Percentiles rank a stretch among this genome's conserved stretches.
Evolutionary conservation across 2,888 invertebrate species (phyloP).

Genomic region (Selenia dentaria): DNA sequence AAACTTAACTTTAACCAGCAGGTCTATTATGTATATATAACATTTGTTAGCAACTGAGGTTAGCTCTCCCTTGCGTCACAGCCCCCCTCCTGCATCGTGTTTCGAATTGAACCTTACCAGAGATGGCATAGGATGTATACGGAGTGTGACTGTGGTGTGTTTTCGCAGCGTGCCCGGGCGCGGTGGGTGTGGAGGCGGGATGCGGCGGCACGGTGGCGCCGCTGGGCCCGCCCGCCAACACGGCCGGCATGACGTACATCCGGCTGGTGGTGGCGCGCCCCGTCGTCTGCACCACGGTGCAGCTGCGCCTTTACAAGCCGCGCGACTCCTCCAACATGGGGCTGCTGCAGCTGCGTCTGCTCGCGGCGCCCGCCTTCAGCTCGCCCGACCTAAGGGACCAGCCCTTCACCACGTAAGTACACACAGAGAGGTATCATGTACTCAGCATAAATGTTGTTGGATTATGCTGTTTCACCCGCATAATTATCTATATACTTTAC

Average conservation of each 20-base stretch:
- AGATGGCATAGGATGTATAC: no score
- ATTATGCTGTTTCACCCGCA: no score
- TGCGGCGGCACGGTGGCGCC: slow-evolving; percentile 93
- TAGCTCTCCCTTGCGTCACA: no score
- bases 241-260: slow-evolving; percentile 95
- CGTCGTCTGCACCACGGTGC: slow-evolving; percentile 93
- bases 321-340: slow-evolving; percentile 96
- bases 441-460: no score
- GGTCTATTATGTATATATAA: no score
- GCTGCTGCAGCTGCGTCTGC: slow-evolving; percentile 92
- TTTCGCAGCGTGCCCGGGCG: slow-evolving; percentile 91
- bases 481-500: no score
- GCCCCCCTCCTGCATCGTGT: no score
- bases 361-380: slow-evolving; percentile 93
- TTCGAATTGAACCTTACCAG: no score
- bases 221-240: slow-evolving; percentile 93
- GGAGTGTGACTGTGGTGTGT: no score
- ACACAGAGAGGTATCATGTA: no score
- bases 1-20: no score
- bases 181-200: slow-evolving; percentile 93
- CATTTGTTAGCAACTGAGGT: no score
- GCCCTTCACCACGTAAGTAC: slow-evolving; percentile 50
- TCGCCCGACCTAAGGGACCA: slow-evolving; percentile 66
- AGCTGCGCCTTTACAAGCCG: slow-evolving; percentile 90
- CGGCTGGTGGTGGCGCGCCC: slow-evolving; percentile 92